These are phyloP conservation scores for Dryobates pubescens DNA, from an alignment of 2,797 vertebrate species.

Conservation along the genomic window DNA sequence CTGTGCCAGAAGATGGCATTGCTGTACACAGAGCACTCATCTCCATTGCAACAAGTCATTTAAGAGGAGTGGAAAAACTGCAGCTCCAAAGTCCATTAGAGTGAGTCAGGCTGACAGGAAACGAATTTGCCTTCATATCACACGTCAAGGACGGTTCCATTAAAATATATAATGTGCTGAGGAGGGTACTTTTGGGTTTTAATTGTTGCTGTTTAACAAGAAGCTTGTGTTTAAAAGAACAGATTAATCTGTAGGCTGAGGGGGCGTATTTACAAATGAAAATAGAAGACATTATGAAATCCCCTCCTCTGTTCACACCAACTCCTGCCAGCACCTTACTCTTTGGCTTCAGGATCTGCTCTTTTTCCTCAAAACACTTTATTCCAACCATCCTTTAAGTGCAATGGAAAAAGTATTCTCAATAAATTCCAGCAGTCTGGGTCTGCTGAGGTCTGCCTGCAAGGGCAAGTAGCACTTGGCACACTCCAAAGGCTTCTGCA, in stretches of 20 bases:
- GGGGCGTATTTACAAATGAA: not conserved
- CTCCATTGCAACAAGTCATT: conserved; percentile 62
- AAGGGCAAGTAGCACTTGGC: not conserved
- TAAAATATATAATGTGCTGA: conserved; percentile 15
- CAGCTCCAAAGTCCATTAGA: conserved; percentile 57
- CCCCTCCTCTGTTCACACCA: not conserved
- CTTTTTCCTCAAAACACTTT: not conserved
- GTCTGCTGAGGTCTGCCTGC: not conserved
- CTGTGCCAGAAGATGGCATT: conserved; percentile 76
- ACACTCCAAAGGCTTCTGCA: not conserved
- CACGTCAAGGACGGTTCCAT: conserved; percentile 20
- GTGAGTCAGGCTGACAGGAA: conserved; percentile 56
- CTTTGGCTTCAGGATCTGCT: not conserved
- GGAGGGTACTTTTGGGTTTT: not conserved
- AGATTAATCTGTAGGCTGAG: not conserved
- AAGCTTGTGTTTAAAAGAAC: conserved; percentile 21
- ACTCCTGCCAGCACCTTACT: not conserved
- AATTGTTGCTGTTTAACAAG: conserved; percentile 2
- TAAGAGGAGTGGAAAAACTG: conserved; percentile 54
- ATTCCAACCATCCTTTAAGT: not conserved
- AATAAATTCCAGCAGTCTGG: not conserved
- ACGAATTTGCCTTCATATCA: conserved; percentile 18
- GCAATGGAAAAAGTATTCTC: not conserved
- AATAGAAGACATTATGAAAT: not conserved
- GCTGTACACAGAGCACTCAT: conserved; percentile 45